A percentile compares a stretch with the other conserved stretches of the same genome.
Conservation (phyloP, 2,113 vertebrate species). For the Sceloporus undulatus region DNA sequence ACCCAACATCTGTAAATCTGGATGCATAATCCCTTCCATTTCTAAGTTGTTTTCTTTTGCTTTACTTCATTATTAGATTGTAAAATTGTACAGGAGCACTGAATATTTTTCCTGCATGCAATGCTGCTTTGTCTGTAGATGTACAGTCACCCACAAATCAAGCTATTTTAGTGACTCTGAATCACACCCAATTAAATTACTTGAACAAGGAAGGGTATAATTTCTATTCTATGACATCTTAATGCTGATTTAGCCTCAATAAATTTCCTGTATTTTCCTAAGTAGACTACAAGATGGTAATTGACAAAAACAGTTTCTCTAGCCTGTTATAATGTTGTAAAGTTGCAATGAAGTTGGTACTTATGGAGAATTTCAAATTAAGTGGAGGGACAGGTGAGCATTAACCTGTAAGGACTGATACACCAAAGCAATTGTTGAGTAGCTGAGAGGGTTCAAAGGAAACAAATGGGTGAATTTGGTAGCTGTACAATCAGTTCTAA, state of each 20-base stretch:
- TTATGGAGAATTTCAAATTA: constrained; percentile 16
- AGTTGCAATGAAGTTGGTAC: constrained; percentile 3
- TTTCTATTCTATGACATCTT: constrained; percentile 28
- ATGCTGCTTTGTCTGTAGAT: background rate
- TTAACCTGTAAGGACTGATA: background rate
- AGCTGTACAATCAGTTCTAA: background rate
- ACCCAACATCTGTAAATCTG: background rate
- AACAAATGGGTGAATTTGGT: background rate
- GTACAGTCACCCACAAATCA: constrained; percentile 21
- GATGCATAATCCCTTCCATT: background rate
- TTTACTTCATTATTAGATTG: constrained; percentile 6
- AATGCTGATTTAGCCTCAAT: constrained; percentile 19
- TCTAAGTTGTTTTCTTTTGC: background rate
- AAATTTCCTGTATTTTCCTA: constrained; percentile 2
- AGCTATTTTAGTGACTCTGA: constrained; percentile 23
- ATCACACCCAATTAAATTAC: constrained; percentile 27
- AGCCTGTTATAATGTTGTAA: background rate
- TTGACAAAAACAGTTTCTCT: background rate
- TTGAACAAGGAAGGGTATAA: constrained; percentile 28
- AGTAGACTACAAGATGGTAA: constrained; percentile 11
- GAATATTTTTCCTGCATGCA: background rate
- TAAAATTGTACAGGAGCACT: background rate
- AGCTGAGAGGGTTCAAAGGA: background rate
- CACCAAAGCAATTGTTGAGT: background rate
- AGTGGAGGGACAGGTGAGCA: background rate